Evolutionary conservation across 2,888 invertebrate genomes (phyloP).

Genomic region (Nemapogon koenigi): DNA sequence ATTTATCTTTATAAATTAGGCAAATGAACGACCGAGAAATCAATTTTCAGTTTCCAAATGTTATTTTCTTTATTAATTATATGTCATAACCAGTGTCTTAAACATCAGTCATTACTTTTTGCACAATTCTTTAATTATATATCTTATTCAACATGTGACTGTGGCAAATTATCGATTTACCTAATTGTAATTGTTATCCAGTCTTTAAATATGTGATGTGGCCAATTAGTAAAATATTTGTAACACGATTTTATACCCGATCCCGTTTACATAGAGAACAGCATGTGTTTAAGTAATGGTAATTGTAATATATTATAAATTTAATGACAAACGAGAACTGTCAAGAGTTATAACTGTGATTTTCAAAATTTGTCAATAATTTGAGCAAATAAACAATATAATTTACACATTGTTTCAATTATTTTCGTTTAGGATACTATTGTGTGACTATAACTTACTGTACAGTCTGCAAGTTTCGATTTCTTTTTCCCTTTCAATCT

Average conservation of each 20-base stretch:
- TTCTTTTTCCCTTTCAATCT: no score
- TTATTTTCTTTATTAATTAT: no score
- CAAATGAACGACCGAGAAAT: no score
- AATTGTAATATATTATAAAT: conserved; percentile 35
- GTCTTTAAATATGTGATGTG: conserved; percentile 37
- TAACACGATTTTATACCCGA: conserved; percentile 61
- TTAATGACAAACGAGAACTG: conserved; percentile 50
- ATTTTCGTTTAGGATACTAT: no score
- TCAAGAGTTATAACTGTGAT: conserved; percentile 62
- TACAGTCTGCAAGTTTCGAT: no score
- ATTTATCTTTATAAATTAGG: no score
- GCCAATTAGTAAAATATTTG: conserved; percentile 52
- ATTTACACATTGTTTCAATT: conserved; percentile 12
- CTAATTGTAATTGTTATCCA: conserved; percentile 7
- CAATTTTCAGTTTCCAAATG: no score
- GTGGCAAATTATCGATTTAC: conserved; percentile 4
- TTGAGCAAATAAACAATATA: conserved; percentile 63
- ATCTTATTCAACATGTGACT: no score
- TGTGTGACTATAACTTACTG: no score
- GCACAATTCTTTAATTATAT: no score
- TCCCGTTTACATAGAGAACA: conserved; percentile 54
- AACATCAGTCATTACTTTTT: no score
- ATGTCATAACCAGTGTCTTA: no score
- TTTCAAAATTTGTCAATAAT: conserved; percentile 66
- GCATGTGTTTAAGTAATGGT: conserved; percentile 41